These are phyloP conservation scores for Silurus glanis DNA, from an alignment of 2,113 vertebrate species.

Conservation along the genomic window DNA sequence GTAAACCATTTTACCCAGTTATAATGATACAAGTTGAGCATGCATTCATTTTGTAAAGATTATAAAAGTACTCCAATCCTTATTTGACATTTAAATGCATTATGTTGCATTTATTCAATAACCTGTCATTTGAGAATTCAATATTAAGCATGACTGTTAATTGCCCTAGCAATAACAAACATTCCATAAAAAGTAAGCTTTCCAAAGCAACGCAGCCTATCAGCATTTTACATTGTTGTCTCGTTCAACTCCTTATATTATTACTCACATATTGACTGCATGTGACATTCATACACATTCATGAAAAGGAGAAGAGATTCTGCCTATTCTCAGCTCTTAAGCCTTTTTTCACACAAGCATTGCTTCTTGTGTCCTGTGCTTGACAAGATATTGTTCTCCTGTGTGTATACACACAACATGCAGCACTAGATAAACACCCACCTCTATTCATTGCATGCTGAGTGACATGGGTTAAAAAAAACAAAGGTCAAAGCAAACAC, in stretches of 20 bases:
- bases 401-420: background rate
- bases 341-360: slow-evolving; percentile 6
- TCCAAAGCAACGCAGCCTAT: background rate
- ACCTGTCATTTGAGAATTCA: background rate
- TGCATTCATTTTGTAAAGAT: too few species aligned
- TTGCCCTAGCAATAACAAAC: background rate
- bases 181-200: background rate
- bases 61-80: background rate
- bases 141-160: background rate
- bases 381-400: slow-evolving; percentile 11
- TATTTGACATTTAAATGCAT: background rate
- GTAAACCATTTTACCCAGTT: background rate
- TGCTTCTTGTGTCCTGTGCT: slow-evolving; percentile 20
- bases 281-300: background rate
- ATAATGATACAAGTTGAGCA: background rate
- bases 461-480: background rate
- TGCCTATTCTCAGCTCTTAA: slow-evolving; percentile 26
- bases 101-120: background rate
- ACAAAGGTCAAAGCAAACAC: background rate
- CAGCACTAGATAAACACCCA: background rate
- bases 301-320: background rate
- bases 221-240: background rate
- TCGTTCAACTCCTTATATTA: background rate
- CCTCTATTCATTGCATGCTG: slow-evolving; percentile 1
- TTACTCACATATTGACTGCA: background rate